phyloP scores from a whole-genome alignment of 2,113 vertebrate species.

The Chlorocebus sabaeus region DNA sequence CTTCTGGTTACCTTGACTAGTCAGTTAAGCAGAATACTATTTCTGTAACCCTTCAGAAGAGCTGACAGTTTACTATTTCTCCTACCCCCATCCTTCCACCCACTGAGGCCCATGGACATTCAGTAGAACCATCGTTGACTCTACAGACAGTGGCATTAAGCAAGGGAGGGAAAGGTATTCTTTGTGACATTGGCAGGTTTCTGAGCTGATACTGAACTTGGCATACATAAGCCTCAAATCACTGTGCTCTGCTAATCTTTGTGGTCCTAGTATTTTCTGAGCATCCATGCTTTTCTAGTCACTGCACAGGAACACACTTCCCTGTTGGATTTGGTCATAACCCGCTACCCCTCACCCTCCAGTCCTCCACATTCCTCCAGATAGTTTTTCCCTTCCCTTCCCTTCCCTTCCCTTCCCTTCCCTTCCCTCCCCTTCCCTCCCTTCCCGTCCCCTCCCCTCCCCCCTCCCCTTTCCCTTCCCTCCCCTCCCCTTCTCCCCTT shows the following conservation, averaged over 20 bases:
- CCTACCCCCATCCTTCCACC: neutral
- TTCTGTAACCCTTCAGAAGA: neutral
- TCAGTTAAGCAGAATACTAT: neutral
- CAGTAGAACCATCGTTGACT: neutral
- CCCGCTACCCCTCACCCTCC: neutral
- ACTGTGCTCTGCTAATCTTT: neutral
- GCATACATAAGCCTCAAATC: neutral
- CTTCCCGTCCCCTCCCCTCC: too few relatives aligned
- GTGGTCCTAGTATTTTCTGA: neutral
- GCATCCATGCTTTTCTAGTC: neutral
- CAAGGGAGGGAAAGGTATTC: neutral
- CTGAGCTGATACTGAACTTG: neutral
- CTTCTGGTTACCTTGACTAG: neutral
- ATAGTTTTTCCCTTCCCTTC: neutral
- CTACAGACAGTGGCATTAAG: neutral
- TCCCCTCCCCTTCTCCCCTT: too few relatives aligned
- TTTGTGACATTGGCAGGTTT: neutral
- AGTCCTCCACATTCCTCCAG: neutral
- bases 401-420: rapidly evolving
- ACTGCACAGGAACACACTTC: neutral
- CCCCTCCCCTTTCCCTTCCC: too few relatives aligned
- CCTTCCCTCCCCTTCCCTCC: too few relatives aligned
- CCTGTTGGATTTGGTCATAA: neutral
- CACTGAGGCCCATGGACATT: neutral
- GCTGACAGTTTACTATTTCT: neutral